Evolutionary conservation across 2,888 invertebrate genomes (phyloP).

Genomic region (Himalopsyche japonica): DNA sequence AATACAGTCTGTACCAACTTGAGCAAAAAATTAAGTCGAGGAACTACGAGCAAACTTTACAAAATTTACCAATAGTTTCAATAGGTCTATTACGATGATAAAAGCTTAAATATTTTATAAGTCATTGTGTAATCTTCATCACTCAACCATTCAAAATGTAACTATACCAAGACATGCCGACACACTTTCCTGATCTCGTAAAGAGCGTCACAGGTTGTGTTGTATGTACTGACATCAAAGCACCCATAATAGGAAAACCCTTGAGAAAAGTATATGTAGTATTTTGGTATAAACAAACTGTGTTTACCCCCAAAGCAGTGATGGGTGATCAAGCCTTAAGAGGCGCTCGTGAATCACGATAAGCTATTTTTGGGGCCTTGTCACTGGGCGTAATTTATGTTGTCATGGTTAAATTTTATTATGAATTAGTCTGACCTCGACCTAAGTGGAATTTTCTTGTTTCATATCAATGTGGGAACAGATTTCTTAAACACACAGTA

Average conservation of each 20-base stretch:
- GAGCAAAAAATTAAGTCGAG: no score
- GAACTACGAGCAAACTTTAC: no score
- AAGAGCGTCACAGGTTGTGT: no score
- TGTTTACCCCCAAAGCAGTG: not conserved
- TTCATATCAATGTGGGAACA: not conserved
- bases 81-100: no score
- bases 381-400: not conserved
- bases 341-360: not conserved
- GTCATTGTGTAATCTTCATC: not conserved
- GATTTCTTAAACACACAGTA: no score
- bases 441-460: not conserved
- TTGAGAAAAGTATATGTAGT: not conserved
- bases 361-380: not conserved
- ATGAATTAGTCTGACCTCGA: not conserved
- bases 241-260: not conserved
- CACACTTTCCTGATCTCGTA: not conserved
- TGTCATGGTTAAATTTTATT: not conserved
- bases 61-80: no score
- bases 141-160: not conserved
- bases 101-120: no score
- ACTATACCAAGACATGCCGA: not conserved
- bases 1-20: no score
- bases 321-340: not conserved
- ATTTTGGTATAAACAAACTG: not conserved
- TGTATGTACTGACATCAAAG: no score